Evolutionary conservation across 2,797 vertebrate species (phyloP), one percentile per base, ranked within the genome.

Genomic region (Orestias chungarensis): DNA sequence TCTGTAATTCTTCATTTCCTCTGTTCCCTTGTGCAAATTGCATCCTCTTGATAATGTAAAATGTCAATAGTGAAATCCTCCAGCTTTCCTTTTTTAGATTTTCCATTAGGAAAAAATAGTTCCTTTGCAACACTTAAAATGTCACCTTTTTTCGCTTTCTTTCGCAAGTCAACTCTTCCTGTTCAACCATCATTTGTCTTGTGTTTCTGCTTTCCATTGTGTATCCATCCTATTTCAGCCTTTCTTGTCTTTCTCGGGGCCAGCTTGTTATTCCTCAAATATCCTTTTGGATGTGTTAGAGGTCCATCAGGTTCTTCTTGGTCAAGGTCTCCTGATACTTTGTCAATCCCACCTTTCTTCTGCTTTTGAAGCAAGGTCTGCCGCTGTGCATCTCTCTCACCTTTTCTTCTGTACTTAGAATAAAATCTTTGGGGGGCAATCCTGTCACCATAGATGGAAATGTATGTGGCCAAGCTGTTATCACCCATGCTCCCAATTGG

Each of bases 21-120:
- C 23, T 1, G 0, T 68, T 68, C 35, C 7, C 10, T 68, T 15
- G 46, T 67, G 31, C 44, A 66, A n/a, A 27, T 27, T 15, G 4
- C 49, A 25, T 52, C 47, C 27, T 68, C n/a, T 54, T 54, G 66
- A 67, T 15, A 68, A 52, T 68, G 3, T 20, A 54, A 68, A 55
- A 42, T 40, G 42, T 68, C 23, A 42, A 25, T 27, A 27, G 67
- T 43, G 25, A 55, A 68, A n/a, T 68, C 66, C 35, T 68, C 35
- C 14, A 42, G 15, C 43, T 43, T 54, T 25, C 35, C 66, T 5
- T 68, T 27, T 68, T 68, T n/a, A 42, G n/a, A 52, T 25, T 10
- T 52, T 27, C 25, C 49, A 18, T 68, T 68, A 27, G 49, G 49
- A 68, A 68, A 42, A 15, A 54, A 68, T 17, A 68, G 50, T 14